Base-by-base conservation (phyloP, 2,888 invertebrate species). In the Drosophila emarginata region DNA sequence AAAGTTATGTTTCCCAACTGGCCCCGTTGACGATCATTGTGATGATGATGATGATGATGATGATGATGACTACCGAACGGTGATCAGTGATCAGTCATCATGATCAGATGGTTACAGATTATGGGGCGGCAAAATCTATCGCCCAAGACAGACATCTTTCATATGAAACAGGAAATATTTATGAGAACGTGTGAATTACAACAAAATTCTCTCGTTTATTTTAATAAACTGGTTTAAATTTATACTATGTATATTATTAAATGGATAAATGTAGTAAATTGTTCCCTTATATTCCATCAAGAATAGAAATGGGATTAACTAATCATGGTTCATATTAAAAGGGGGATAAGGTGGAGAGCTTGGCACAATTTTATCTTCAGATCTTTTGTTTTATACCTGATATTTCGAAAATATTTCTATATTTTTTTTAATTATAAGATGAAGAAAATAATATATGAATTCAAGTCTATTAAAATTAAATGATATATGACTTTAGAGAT, bases 41-140 rank as follows among this genome's bases (percentile, higher is more conserved):
- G 15, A n/a, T 61, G 2, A 9, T 60, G 37, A 18, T 45, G 58
- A 39, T 64, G 58, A 39, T 64, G 58, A 14, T 67, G 61, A 65
- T 76, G 69, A 59, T 71, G 73, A 84, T 82, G 82, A 56, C n/a
- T 6, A n/a, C 12, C 58, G 72, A 71, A 60, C 59, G 54, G 39
- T 59, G 59, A 60, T 65, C 56, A 40, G 21, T 50, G 50, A 50
- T 50, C 50, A 50, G 23, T 50, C 23, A 50, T 50, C 50, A 21
- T 18, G 11, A n/a, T n/a, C n/a, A 50, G 78, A 85, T 83, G 80
- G 76, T 53, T 57, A 57, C 69, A 83, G 80, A 81, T 86, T 86
- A 86, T 76, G 80, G 83, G 78, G 83, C 80, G 83, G 80, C 76
- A 14, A 54, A 61, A 71, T 82, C 83, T 85, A 84, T 71, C 2